phyloP scores from a whole-genome alignment of 1,140 invertebrate genomes.

The Sycobia sp. region DNA sequence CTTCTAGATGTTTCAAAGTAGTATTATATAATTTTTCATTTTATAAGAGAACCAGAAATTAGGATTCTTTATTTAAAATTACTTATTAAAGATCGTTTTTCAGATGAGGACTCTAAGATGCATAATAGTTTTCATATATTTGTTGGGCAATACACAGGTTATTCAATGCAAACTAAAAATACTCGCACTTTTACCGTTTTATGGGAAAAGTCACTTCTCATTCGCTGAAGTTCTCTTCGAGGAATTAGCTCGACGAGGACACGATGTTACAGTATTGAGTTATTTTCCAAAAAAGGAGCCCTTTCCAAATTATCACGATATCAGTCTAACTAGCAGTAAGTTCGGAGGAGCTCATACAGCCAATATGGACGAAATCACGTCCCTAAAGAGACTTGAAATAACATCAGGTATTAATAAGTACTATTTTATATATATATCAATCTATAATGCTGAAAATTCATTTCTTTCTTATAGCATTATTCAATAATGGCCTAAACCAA shows the following conservation, averaged over 20 bases:
- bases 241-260: slow-evolving; percentile 68
- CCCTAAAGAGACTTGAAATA: too few relatives aligned
- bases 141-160: not conserved
- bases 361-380: not conserved
- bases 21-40: too few relatives aligned
- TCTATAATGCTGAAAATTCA: too few relatives aligned
- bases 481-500: too few relatives aligned
- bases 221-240: slow-evolving; percentile 69
- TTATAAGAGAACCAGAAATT: too few relatives aligned
- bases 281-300: slow-evolving; percentile 62
- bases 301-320: slow-evolving; percentile 64
- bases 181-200: slow-evolving; percentile 69
- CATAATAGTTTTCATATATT: not conserved
- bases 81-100: too few relatives aligned
- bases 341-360: slow-evolving; percentile 13
- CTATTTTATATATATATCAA: too few relatives aligned
- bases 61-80: too few relatives aligned
- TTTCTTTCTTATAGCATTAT: too few relatives aligned
- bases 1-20: too few relatives aligned
- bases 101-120: slow-evolving; percentile 5
- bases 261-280: slow-evolving; percentile 72
- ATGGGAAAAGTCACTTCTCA: slow-evolving; percentile 72
- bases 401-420: too few relatives aligned
- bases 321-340: slow-evolving; percentile 51
- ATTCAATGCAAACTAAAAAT: slow-evolving; percentile 62